Conservation (phyloP, 2,888 invertebrate genomes). For the Cosmorhoe ocellata region DNA sequence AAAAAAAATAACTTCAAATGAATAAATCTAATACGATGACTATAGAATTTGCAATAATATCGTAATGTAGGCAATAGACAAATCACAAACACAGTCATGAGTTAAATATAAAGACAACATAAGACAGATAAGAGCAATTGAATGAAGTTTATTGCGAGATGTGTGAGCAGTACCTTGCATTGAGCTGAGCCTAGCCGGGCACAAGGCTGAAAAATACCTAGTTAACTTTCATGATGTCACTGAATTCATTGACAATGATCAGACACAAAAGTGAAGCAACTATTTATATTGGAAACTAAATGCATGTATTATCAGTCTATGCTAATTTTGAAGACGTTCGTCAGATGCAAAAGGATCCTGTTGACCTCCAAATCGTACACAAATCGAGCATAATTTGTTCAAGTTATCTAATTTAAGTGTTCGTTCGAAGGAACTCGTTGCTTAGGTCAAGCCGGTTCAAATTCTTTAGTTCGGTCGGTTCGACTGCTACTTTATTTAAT, state of each 20-base stretch:
- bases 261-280: too few species aligned
- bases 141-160: conserved; percentile 4
- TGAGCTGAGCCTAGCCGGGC: not conserved
- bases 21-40: not conserved
- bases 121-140: conserved; percentile 6
- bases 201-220: not conserved
- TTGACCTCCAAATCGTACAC: too few species aligned
- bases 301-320: too few species aligned
- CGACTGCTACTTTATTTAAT: too few species aligned
- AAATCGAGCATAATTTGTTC: too few species aligned
- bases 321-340: too few species aligned
- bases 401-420: too few species aligned
- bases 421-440: too few species aligned
- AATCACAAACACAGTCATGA: conserved; percentile 14
- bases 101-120: conserved; percentile 17
- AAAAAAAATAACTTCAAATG: not conserved
- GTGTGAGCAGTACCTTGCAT: not conserved
- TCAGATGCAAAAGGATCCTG: too few species aligned
- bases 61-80: not conserved
- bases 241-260: not conserved
- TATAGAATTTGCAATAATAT: conserved; percentile 2
- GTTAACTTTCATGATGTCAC: not conserved
- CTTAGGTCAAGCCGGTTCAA: too few species aligned
- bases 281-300: too few species aligned
- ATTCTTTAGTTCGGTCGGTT: too few species aligned